Base-by-base conservation (phyloP, 2,888 invertebrate species). In the Perithous albicinctus region DNA sequence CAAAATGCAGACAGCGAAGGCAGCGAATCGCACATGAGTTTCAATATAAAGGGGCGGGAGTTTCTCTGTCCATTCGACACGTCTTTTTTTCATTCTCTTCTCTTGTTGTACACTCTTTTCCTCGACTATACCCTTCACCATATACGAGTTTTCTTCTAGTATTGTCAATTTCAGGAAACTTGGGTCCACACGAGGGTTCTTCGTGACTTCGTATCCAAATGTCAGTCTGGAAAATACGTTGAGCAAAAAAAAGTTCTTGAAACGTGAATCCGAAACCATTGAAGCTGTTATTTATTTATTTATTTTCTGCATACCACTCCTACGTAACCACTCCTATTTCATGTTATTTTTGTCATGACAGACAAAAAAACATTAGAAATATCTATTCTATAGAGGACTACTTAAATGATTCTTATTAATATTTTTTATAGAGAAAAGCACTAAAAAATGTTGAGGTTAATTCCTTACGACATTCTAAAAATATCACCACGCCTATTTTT, bases 1-100 rank as follows among this genome's bases (percentile, higher is more conserved):
- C 63, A 54, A 46, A 51, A 74, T 54, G 73, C 73, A 63, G 63
- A 64, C 51, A 38, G 15, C 63, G 63, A 63, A 51, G 38, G 15
- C 51, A 10, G 18, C 32, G 35, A 74, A 51, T 63, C 63, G 20
- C 43, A 32, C 51, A n/a, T 10, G 23, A 74, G 38, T 51, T 61
- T 48, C 72, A 61, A 74, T 74, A 51, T 64, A 48, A 56, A 10
- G 23, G 10, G 29, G 35, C 15, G 8, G 5, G 29, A 7, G 18
- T 2, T 1, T 23, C 10, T 1, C 32, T 54, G 18, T 70, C 32
- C 48, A 35, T 61, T 26, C 18, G n/a, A n/a, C n/a, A n/a, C n/a
- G n/a, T n/a, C n/a, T n/a, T n/a, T n/a, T n/a, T n/a, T n/a, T n/a
- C n/a, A n/a, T n/a, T n/a, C n/a, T n/a, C n/a, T n/a, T n/a, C n/a